These are phyloP conservation scores for Apeira syringaria DNA, from an alignment of 2,888 invertebrate species.

Conservation along the genomic window DNA sequence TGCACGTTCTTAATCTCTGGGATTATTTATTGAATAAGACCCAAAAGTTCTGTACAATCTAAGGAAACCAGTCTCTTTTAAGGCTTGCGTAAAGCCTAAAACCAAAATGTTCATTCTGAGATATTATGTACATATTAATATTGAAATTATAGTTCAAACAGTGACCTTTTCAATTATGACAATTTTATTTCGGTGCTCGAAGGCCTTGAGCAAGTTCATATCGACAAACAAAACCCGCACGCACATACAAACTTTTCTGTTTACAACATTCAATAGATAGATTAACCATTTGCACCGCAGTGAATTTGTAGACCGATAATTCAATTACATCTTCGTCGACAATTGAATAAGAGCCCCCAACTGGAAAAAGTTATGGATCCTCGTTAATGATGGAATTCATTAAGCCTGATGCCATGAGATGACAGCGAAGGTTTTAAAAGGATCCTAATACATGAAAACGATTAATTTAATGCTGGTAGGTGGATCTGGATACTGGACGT, in stretches of 20 bases:
- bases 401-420: constrained; percentile 16
- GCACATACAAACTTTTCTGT: not conserved
- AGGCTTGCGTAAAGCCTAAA: too few relatives aligned
- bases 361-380: constrained; percentile 23
- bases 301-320: constrained; percentile 21
- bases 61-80: too few relatives aligned
- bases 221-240: not conserved
- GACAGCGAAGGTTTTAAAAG: constrained; percentile 4
- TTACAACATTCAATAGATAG: not conserved
- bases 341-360: constrained; percentile 25
- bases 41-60: too few relatives aligned
- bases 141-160: too few relatives aligned
- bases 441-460: too few relatives aligned
- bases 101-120: too few relatives aligned
- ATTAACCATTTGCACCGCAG: not conserved
- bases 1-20: too few relatives aligned
- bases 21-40: too few relatives aligned
- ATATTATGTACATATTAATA: too few relatives aligned
- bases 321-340: constrained; percentile 24
- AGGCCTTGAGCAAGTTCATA: not conserved
- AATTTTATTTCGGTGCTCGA: too few relatives aligned
- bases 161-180: not conserved
- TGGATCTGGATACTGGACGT: too few relatives aligned
- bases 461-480: too few relatives aligned
- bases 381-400: constrained; percentile 20